Evolutionary conservation across 2,113 vertebrate genomes (phyloP).

Genomic region (Calyptomena viridis): DNA sequence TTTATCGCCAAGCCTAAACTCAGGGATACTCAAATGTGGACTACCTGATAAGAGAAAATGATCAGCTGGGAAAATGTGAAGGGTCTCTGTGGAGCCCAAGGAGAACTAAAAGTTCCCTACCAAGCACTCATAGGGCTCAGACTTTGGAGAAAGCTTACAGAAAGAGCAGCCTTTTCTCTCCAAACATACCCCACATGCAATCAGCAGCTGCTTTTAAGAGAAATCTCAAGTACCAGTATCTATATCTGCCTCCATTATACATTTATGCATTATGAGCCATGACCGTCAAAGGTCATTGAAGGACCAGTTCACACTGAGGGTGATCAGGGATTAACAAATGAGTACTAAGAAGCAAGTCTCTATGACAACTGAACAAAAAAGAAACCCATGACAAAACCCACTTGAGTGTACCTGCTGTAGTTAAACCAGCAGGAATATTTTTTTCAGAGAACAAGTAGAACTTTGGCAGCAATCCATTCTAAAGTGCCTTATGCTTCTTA

Average conservation of each 20-base stretch:
- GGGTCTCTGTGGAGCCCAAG: neutral
- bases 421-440: neutral
- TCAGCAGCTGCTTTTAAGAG: neutral
- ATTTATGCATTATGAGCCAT: neutral
- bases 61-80: neutral
- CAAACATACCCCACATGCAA: neutral
- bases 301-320: neutral
- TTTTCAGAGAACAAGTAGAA: neutral
- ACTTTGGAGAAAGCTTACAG: neutral
- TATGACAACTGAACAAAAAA: neutral
- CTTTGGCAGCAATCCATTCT: slow-evolving; percentile 31
- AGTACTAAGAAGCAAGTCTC: neutral
- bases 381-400: neutral
- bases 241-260: neutral
- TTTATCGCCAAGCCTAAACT: neutral
- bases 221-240: neutral
- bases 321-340: neutral
- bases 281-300: neutral
- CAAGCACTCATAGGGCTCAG: neutral
- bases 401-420: neutral
- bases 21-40: neutral
- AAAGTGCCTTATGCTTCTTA: slow-evolving; percentile 41
- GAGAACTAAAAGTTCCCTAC: neutral
- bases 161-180: neutral
- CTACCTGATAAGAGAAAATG: neutral